A percentile compares a stretch with the other conserved stretches of the same genome.
These are phyloP conservation scores for Crepidodera aurea DNA, from an alignment of 2,888 invertebrate species.

Conservation along the genomic window DNA sequence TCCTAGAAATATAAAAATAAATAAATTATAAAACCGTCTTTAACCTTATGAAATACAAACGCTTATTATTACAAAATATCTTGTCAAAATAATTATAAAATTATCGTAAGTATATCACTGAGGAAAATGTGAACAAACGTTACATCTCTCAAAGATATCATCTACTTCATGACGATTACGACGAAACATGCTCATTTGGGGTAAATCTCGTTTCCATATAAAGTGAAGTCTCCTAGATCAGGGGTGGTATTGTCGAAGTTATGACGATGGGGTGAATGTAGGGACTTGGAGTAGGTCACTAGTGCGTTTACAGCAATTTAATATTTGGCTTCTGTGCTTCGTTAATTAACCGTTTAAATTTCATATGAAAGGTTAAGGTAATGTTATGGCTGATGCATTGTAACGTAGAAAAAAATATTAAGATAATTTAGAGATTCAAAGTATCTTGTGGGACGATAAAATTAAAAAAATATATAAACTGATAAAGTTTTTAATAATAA, in stretches of 20 bases:
- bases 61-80: too few relatives aligned
- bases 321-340: conserved; percentile 1
- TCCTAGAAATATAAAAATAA: neutral
- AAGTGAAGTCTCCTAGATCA: conserved; percentile 13
- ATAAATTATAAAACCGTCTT: too few relatives aligned
- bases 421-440: too few relatives aligned
- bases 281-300: conserved; percentile 25
- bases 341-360: conserved; percentile 14
- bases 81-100: too few relatives aligned
- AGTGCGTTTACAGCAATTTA: conserved; percentile 12
- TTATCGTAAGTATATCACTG: too few relatives aligned
- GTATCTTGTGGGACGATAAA: too few relatives aligned
- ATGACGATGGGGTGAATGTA: conserved; percentile 20
- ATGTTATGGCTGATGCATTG: neutral
- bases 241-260: conserved; percentile 19
- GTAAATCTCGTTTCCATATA: neutral
- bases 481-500: too few relatives aligned
- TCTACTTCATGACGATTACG: too few relatives aligned
- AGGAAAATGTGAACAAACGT: too few relatives aligned
- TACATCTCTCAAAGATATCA: too few relatives aligned
- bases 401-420: neutral
- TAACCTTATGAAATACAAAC: too few relatives aligned
- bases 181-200: neutral
- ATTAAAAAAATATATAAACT: too few relatives aligned
- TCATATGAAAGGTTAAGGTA: conserved; percentile 1